Evolutionary conservation across 2,888 invertebrate species (phyloP).

Genomic region (Drosophila paracracens): DNA sequence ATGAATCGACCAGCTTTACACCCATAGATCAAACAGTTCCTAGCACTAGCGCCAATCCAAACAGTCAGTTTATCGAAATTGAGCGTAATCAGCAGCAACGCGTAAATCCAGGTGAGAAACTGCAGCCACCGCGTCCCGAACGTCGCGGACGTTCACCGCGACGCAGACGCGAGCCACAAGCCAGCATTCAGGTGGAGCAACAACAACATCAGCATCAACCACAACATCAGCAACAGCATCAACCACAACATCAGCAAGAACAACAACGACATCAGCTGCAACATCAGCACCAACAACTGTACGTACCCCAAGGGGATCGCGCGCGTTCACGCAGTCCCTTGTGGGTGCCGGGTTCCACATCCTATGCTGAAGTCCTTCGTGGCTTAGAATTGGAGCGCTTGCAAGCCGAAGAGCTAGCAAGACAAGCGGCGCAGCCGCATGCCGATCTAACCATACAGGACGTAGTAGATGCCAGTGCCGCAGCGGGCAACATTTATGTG

Average conservation of each 20-base stretch:
- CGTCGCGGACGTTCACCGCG: constrained; percentile 81
- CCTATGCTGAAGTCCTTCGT: constrained; percentile 92
- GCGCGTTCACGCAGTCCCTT: constrained; percentile 89
- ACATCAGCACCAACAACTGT: constrained; percentile 57
- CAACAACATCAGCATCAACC: constrained; percentile 18
- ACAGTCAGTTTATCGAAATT: constrained; percentile 58
- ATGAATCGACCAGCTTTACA: constrained; percentile 32
- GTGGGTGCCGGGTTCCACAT: constrained; percentile 90
- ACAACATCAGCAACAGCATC: constrained; percentile 1
- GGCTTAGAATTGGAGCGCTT: constrained; percentile 86
- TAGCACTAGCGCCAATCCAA: constrained; percentile 45
- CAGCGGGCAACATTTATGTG: constrained; percentile 46
- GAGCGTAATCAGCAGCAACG: constrained; percentile 53
- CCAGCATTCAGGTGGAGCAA: constrained; percentile 14
- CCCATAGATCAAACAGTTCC: constrained; percentile 49
- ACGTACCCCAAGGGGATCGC: constrained; percentile 76
- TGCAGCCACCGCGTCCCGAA: constrained; percentile 64
- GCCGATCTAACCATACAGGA: constrained; percentile 69
- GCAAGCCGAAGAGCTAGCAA: constrained; percentile 60
- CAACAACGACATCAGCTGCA: constrained; percentile 35
- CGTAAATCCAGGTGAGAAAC: constrained; percentile 54
- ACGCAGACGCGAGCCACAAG: constrained; percentile 60
- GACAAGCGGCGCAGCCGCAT: constrained; percentile 51
- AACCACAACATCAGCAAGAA: constrained; percentile 12
- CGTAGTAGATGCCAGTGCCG: constrained; percentile 67